These are phyloP conservation scores for Elanus axillaris DNA, from an alignment of 2,113 vertebrate genomes.

Conservation along the genomic window DNA sequence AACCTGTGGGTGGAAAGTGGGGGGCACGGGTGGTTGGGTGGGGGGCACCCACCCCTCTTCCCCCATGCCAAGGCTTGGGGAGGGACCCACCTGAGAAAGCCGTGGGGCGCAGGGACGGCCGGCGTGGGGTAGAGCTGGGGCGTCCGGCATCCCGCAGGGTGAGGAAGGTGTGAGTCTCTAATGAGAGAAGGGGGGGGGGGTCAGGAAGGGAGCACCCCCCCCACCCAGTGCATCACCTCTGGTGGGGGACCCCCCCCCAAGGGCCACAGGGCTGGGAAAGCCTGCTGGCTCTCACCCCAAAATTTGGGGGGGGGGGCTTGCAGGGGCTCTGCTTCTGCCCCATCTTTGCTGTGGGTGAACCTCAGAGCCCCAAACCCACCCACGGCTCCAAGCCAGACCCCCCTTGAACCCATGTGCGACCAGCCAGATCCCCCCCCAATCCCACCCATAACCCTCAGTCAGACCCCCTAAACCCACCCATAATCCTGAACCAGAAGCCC, in stretches of 20 bases:
- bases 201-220: neutral
- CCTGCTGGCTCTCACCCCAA: neutral
- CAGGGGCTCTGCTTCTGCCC: neutral
- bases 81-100: conserved; percentile 8
- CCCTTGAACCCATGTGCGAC: neutral
- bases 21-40: fast-evolving
- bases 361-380: neutral
- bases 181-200: neutral
- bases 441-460: neutral
- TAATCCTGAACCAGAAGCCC: no score
- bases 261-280: neutral
- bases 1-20: conserved; percentile 60
- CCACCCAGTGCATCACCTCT: fast-evolving
- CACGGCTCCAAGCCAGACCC: neutral
- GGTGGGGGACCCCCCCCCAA: neutral
- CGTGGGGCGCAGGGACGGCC: neutral
- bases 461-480: neutral
- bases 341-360: neutral
- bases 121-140: neutral
- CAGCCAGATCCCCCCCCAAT: neutral
- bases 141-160: neutral
- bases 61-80: neutral
- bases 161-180: neutral
- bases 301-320: fast-evolving
- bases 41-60: neutral